phyloP scores from a whole-genome alignment of 2,888 invertebrate genomes.

The Parasteatoda lunata region DNA sequence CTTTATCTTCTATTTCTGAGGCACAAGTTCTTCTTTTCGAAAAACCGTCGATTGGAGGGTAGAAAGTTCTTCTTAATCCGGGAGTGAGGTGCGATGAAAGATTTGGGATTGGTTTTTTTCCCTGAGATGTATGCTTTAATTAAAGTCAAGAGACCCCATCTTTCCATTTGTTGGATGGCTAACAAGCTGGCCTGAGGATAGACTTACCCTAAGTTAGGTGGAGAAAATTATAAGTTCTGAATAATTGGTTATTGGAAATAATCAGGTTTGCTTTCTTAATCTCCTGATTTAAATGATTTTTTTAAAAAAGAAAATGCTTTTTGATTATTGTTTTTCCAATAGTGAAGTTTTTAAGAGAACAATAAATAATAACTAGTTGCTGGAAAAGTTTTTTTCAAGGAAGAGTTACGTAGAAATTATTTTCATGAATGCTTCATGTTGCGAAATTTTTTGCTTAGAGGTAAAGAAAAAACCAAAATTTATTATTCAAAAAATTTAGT shows the following conservation, averaged over 20 bases:
- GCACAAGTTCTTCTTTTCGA: too few species aligned
- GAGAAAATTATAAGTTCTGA: too few species aligned
- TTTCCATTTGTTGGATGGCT: slow-evolving; percentile 24
- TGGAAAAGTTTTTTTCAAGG: too few species aligned
- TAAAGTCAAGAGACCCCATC: slow-evolving; percentile 46
- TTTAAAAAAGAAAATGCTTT: neutral
- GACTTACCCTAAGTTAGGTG: too few species aligned
- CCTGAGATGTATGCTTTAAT: slow-evolving; percentile 57
- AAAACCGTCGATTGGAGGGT: neutral
- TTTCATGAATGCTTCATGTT: too few species aligned
- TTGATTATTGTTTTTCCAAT: neutral
- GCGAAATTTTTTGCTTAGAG: too few species aligned
- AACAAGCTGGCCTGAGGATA: slow-evolving; percentile 33
- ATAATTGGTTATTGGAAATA: too few species aligned
- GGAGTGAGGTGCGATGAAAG: slow-evolving; percentile 62
- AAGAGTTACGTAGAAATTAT: too few species aligned
- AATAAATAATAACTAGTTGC: neutral
- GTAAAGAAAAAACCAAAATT: too few species aligned
- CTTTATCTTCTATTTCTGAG: slow-evolving; percentile 21
- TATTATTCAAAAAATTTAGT: too few species aligned
- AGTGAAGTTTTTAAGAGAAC: neutral
- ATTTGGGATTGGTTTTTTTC: slow-evolving; percentile 43
- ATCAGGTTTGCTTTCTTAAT: too few species aligned
- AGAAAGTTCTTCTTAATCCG: slow-evolving; percentile 59
- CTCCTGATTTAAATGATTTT: too few species aligned